Base-by-base conservation (phyloP, 2,888 invertebrate species). In the Hypolimnas misippus region DNA sequence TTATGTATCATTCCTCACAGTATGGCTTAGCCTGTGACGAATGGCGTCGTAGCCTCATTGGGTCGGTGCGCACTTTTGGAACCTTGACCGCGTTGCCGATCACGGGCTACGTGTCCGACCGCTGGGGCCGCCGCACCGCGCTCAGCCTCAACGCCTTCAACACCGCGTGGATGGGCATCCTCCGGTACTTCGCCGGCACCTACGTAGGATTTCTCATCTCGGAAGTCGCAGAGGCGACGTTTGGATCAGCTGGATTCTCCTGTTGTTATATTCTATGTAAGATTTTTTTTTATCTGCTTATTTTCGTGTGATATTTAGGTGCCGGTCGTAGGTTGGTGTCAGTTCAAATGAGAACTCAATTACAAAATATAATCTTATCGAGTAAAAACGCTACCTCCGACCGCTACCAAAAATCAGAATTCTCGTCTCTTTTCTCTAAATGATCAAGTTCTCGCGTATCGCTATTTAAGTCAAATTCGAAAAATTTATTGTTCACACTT, bases 11-110 rank as follows among this genome's bases (percentile, higher is more conserved):
- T 14, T 40, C 16, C 4, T 14, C 61, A 5, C 78, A 95, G 95
- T 95, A 93, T 74, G 85, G 82, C 29, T 76, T 95, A 16, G 93
- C 93, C 1, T 95, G 95, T 71, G 92, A 93, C 19, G 92, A 88
- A 89, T 96, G 96, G 96, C 94, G 94, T 67, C 86, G 96, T 19
- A 92, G 95, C 0, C 75, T 96, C 62, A 94, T 96, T 35, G 96
- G 96, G 0, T 95, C 96, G 0, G 83, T 95, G 1, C 94, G 95
- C 66, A 95, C 94, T 52, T 71, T 94, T 35, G 96, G 96, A 21
- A 94, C 94, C 63, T 93, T 96, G 73, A 79, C 94, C 52, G 95
- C 95, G 2, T 87, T 95, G 66, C 95, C 95, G 12, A 85, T 95
- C 68, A 93, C 94, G 0, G 96, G 96, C 44, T 93, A 92, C 71